Evolutionary conservation across 2,113 vertebrate genomes (phyloP), one percentile per base, ranked within the genome.

Genomic region (Cebidichthys violaceus): DNA sequence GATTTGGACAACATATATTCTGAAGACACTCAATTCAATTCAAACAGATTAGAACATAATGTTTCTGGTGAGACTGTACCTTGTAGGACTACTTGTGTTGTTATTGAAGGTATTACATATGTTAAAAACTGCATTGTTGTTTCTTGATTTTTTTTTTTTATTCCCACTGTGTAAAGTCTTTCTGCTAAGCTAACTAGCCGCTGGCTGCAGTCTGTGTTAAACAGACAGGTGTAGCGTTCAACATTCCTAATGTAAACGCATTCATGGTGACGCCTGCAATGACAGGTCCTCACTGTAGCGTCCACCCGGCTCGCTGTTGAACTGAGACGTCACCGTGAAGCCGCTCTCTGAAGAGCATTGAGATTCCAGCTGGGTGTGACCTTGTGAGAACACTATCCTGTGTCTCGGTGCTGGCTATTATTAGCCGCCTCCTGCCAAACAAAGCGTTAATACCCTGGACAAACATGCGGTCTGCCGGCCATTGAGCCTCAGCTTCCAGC

Each of bases 361-460:
- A 62, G 24, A 75, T 75, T 84, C 78, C 47, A 70, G 81, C 62
- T 62, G 70, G 60, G 68, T 89, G 75, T 90, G 90, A 92, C 90
- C 90, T 91, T 90, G 86, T 85, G 85, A 83, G 82, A 91, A 89
- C 74, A 77, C 81, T 39, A 31, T 80, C 45, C 41, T 77, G 86
- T 84, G 77, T 82, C 79, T 91, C 81, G 82, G 62, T 39, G 1
- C 79, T 41, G 52, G 65, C 83, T 80, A 75, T 92, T 90, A 87
- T 94, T 88, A 88, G 88, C 74, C 43, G 45, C 77, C 83, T 45
- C 55, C 79, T 41, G 77, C 75, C 88, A 91, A 89, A 94, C 91
- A 94, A 92, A 93, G 89, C 61, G 6, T 73, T 91, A 90, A 94
- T 86, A 91, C 90, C 80, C 84, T 88, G 84, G 79, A 82, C 86